Evolutionary conservation across 2,888 invertebrate genomes (phyloP).

Genomic region (Gandaritis pyraliata): DNA sequence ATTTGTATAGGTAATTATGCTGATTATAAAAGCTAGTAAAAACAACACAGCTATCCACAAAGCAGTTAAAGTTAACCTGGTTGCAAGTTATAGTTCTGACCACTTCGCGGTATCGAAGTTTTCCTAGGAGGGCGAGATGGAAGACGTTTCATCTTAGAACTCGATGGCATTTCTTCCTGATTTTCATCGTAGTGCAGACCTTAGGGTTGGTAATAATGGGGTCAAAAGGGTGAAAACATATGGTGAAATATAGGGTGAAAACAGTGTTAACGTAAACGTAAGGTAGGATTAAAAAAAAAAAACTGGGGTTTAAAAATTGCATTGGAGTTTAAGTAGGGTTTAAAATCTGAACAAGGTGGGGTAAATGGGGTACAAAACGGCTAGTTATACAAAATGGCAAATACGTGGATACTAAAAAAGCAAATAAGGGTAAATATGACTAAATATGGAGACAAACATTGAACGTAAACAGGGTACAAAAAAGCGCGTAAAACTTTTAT

Average conservation of each 20-base stretch:
- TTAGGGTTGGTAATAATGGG: conserved; percentile 58
- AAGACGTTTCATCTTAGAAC: conserved; percentile 75
- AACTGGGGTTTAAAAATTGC: background rate
- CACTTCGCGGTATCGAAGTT: conserved; percentile 87
- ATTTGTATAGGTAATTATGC: too few species aligned
- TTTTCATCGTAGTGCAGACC: conserved; percentile 95
- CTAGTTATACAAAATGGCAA: too few species aligned
- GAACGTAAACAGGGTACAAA: too few species aligned
- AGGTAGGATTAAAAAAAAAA: background rate
- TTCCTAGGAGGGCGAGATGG: conserved; percentile 91
- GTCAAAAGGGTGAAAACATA: conserved; percentile 39
- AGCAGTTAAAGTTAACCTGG: conserved; percentile 64
- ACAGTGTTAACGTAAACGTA: too few species aligned
- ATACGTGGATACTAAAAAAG: too few species aligned
- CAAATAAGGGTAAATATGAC: too few species aligned
- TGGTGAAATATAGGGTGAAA: background rate
- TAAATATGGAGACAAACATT: too few species aligned
- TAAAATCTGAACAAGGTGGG: background rate
- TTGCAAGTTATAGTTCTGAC: conserved; percentile 72
- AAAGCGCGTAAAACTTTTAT: too few species aligned
- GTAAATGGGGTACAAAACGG: background rate
- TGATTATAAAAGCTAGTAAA: background rate
- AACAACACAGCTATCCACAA: conserved; percentile 36
- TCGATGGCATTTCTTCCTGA: conserved; percentile 65
- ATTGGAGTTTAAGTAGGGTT: too few species aligned